Evolutionary conservation across 2,888 invertebrate genomes (phyloP), one percentile per base, ranked within the genome.

Genomic region (Allacma fusca): DNA sequence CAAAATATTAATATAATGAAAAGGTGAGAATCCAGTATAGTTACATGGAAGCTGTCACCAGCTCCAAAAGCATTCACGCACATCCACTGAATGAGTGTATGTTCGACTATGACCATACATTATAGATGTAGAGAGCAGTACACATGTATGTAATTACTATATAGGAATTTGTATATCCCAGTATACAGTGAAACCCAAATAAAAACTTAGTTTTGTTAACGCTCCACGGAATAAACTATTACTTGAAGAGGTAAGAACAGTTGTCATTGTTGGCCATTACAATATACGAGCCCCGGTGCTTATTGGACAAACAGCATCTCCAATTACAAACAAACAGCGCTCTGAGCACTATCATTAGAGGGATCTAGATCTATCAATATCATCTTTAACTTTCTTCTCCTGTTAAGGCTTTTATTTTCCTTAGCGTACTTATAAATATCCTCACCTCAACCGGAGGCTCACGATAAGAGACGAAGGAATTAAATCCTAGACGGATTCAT

Each of bases 301-400:
- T 28, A 79, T 78, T 76, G 68, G 78, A 43, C 79, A 78, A 81
- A 80, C 78, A 80, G 78, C 62, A 65, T 81, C 79, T 81, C 81
- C 81, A 80, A 81, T 81, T 81, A 80, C 81, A 81, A 81, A 81
- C 81, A 80, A 80, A 80, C 75, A 79, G 81, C 81, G 81, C 79
- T 43, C 43, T 65, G 50, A 16, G 44, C 73, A 71, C 78, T 80
- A 80, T 81, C 81, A 80, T 81, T 79, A 79, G 64, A 34, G 34
- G 74, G 75, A 81, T 81, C 72, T 72, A 50, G 50, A 72, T 72
- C 79, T 78, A 78, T 80, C 74, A 74, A 78, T 78, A 68, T 78
- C 74, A 75, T 75, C 71, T 44, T 65, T 21, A 23, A 21, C 28
- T 74, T 43, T 74, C n/a, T n/a, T 29, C 28, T n/a, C n/a, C 19